Evolutionary conservation across 2,888 invertebrate genomes (phyloP).

Genomic region (Prostheceraeus crozeri): DNA sequence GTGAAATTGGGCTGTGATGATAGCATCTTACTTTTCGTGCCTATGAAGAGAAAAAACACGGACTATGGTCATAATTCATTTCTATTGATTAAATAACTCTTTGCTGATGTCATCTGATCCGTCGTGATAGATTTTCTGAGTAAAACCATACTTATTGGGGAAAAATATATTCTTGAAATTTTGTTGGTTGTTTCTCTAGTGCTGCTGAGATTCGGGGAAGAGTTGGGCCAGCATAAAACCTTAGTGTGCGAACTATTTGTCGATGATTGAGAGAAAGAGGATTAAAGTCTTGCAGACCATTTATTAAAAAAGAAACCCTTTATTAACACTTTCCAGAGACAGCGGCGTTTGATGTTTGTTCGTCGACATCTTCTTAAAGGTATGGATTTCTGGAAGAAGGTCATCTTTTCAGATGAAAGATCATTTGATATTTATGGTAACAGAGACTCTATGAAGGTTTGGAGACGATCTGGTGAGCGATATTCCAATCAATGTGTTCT

Average conservation of each 20-base stretch:
- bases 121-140: too few relatives aligned
- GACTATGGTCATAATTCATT: too few relatives aligned
- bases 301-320: conserved; percentile 20
- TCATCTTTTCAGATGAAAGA: conserved; percentile 16
- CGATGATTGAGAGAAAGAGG: conserved; percentile 2
- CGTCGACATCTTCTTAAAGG: conserved; percentile 1
- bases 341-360: conserved; percentile 1
- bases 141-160: too few relatives aligned
- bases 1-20: too few relatives aligned
- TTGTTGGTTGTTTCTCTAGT: too few relatives aligned
- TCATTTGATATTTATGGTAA: conserved; percentile 11
- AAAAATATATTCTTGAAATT: too few relatives aligned
- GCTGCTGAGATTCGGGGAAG: too few relatives aligned
- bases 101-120: too few relatives aligned
- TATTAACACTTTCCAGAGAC: conserved; percentile 13
- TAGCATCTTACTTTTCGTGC: too few relatives aligned
- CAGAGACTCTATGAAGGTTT: conserved; percentile 15
- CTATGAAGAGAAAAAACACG: too few relatives aligned
- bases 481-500: conserved; percentile 9
- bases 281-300: conserved; percentile 5
- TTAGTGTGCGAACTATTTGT: conserved; percentile 9
- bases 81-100: too few relatives aligned
- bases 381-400: conserved; percentile 6
- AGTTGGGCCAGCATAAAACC: too few relatives aligned
- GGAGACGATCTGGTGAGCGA: conserved; percentile 10